Conservation (phyloP, 92 coral and sea anemone species). For the Blastomussa wellsi region DNA sequence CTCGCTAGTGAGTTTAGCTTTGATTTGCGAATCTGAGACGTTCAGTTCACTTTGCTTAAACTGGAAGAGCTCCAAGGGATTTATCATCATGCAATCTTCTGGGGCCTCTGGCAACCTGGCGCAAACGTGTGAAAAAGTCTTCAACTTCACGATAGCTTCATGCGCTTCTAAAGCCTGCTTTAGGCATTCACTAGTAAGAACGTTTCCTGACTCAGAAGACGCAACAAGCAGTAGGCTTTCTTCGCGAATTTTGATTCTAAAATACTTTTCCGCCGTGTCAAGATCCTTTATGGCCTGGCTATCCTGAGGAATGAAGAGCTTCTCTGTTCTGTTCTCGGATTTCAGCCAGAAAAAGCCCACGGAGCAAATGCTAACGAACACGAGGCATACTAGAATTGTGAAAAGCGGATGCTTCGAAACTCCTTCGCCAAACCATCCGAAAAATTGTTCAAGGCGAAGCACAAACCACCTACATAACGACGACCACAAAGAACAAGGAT, state of each 20-base stretch:
- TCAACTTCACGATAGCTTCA: conserved; percentile 42
- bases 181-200: conserved; percentile 50
- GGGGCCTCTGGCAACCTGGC: conserved; percentile 36
- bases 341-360: conserved; percentile 66
- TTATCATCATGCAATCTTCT: conserved; percentile 47
- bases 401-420: conserved; percentile 56
- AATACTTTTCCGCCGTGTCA: conserved; percentile 54
- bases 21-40: conserved; percentile 25
- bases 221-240: conserved; percentile 51
- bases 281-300: conserved; percentile 66
- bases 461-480: conserved; percentile 50
- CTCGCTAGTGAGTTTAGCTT: conserved; percentile 8
- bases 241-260: conserved; percentile 48
- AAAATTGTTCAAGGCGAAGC: conserved; percentile 20
- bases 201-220: conserved; percentile 31
- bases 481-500: conserved; percentile 49
- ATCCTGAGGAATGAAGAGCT: conserved; percentile 72
- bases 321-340: conserved; percentile 70
- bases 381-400: conserved; percentile 39
- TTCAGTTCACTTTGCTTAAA: conserved; percentile 45
- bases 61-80: conserved; percentile 61
- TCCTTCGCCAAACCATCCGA: conserved; percentile 52
- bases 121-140: conserved; percentile 59
- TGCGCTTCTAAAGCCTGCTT: conserved; percentile 52
- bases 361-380: conserved; percentile 63